These are phyloP conservation scores for Physella acuta DNA, from an alignment of 1,140 invertebrate genomes.

Conservation along the genomic window DNA sequence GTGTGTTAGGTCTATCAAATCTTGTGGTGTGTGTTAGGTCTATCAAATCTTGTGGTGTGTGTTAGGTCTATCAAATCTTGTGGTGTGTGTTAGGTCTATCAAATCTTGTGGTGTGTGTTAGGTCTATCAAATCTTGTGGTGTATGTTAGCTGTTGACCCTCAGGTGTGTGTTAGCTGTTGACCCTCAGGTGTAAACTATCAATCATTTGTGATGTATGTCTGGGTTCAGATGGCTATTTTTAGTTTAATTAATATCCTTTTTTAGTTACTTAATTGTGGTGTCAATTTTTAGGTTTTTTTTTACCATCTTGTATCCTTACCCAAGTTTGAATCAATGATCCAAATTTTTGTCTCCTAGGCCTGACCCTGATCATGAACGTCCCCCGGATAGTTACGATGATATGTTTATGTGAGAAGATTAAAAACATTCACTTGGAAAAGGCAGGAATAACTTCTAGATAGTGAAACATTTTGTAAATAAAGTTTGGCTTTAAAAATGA, in stretches of 20 bases:
- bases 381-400: conserved; percentile 22
- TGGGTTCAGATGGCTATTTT: background rate
- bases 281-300: background rate
- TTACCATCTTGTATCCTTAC: background rate
- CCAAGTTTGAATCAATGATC: background rate
- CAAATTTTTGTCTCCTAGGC: conserved; percentile 19
- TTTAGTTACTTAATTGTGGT: background rate
- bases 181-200: no score
- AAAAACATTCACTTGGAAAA: background rate
- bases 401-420: conserved; percentile 25
- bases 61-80: no score
- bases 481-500: background rate
- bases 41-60: no score
- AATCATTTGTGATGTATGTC: no score
- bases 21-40: background rate
- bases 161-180: no score
- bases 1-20: background rate
- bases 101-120: no score
- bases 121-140: no score
- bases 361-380: conserved; percentile 24
- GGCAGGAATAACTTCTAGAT: background rate
- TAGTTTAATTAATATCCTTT: background rate
- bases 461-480: background rate
- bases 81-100: no score
- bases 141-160: no score